phyloP scores from a whole-genome alignment of 2,113 vertebrate species.

The Nesospiza acunhae region DNA sequence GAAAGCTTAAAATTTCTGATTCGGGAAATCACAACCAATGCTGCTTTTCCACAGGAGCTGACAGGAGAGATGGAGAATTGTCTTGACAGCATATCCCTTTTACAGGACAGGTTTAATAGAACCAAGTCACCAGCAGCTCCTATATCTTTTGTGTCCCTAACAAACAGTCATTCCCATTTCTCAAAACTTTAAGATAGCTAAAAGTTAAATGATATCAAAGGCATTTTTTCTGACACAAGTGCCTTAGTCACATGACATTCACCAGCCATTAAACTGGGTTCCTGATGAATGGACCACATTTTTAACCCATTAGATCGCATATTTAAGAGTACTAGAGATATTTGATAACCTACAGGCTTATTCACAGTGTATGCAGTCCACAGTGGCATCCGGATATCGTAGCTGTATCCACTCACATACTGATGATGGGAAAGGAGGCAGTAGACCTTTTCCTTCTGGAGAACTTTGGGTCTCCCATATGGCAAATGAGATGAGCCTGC shows the following conservation, averaged over 20 bases:
- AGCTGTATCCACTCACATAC: constrained; percentile 85
- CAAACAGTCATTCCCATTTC: not conserved
- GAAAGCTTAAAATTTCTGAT: not conserved
- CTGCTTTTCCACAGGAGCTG: not conserved
- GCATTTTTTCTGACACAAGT: not conserved
- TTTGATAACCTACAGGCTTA: constrained; percentile 74
- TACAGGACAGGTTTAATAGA: not conserved
- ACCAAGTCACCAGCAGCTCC: not conserved
- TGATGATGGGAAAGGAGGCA: constrained; percentile 84
- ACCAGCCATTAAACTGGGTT: not conserved
- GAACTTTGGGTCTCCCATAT: constrained; percentile 83
- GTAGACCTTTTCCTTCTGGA: constrained; percentile 72
- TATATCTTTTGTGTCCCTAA: not conserved
- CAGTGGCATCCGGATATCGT: constrained; percentile 78
- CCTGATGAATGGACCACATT: not conserved
- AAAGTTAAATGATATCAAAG: not conserved
- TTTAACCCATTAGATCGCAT: not conserved
- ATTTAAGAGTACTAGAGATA: not conserved
- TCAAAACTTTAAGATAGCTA: not conserved
- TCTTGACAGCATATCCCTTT: not conserved
- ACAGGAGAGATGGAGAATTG: not conserved
- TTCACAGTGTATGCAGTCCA: constrained; percentile 91
- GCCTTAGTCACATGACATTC: not conserved
- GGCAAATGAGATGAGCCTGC: constrained; percentile 59
- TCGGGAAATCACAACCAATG: not conserved